Evolutionary conservation across 2,797 vertebrate genomes (phyloP).

Genomic region (Mareca strepera): DNA sequence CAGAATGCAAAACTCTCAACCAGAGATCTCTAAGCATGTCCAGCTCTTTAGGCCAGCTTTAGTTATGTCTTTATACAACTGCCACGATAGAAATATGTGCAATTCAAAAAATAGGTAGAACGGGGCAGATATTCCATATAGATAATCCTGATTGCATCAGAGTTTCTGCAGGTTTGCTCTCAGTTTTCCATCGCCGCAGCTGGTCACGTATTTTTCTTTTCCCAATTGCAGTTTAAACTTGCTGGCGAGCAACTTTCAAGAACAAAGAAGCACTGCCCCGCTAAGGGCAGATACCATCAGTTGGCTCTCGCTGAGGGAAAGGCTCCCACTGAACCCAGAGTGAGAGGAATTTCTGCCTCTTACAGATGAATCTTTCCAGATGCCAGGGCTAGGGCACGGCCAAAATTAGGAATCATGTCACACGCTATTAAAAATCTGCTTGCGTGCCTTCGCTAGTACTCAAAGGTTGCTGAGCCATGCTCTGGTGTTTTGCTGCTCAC

Average conservation of each 20-base stretch:
- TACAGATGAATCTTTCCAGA: neutral
- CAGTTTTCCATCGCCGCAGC: neutral
- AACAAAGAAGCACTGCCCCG: neutral
- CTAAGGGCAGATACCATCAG: conserved; percentile 1
- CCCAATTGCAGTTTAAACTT: neutral
- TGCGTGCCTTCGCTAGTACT: neutral
- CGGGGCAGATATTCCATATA: neutral
- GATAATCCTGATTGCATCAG: neutral
- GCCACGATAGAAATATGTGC: neutral
- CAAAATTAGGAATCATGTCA: conserved; percentile 14
- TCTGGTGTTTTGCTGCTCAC: neutral
- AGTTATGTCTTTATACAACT: neutral
- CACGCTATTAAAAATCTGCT: neutral
- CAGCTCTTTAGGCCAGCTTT: neutral
- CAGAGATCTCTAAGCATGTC: neutral
- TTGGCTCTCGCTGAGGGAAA: neutral
- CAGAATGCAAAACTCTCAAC: neutral
- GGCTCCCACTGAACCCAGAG: neutral
- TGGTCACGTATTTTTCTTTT: neutral
- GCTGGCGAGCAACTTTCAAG: neutral
- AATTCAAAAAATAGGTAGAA: neutral
- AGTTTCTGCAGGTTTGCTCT: neutral
- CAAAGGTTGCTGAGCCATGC: neutral
- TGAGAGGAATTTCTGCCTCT: neutral
- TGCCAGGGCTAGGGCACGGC: neutral